Conservation (phyloP, 2,797 vertebrate genomes). For the Parotocinclus haroldoi region DNA sequence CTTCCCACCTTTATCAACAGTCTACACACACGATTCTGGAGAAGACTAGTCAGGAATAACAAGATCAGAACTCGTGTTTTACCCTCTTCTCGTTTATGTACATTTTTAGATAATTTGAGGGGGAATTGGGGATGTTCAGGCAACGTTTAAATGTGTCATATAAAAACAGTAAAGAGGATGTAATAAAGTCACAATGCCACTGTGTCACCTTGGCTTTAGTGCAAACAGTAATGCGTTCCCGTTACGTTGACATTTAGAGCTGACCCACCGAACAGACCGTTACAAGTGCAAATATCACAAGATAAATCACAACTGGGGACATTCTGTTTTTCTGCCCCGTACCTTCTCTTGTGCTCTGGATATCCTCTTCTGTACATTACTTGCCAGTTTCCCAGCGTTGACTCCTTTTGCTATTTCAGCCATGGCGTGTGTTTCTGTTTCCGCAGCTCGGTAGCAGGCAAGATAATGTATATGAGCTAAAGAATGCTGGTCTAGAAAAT, state of each 20-base stretch:
- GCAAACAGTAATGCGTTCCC: conserved; percentile 5
- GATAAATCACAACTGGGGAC: background rate
- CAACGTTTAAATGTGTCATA: no score
- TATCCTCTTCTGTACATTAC: conserved; percentile 93
- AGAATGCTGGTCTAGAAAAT: conserved; percentile 10
- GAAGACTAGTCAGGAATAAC: no score
- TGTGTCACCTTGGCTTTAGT: no score
- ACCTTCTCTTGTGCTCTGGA: conserved; percentile 98
- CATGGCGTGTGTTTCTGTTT: conserved; percentile 67
- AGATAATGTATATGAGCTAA: background rate
- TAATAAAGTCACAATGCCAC: background rate
- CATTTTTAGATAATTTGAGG: no score
- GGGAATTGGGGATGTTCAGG: no score
- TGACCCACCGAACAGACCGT: no score
- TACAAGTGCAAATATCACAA: no score
- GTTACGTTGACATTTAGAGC: conserved; percentile 15
- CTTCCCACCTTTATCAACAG: no score
- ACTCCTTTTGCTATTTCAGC: conserved; percentile 93
- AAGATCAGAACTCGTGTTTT: no score
- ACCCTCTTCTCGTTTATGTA: no score
- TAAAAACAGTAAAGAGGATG: no score
- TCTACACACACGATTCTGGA: no score
- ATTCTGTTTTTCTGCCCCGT: conserved; percentile 20
- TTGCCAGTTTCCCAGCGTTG: conserved; percentile 91
- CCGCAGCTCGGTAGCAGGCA: background rate